Base-by-base conservation (phyloP, 1,140 invertebrate species). In the Sarcophaga peregrina region DNA sequence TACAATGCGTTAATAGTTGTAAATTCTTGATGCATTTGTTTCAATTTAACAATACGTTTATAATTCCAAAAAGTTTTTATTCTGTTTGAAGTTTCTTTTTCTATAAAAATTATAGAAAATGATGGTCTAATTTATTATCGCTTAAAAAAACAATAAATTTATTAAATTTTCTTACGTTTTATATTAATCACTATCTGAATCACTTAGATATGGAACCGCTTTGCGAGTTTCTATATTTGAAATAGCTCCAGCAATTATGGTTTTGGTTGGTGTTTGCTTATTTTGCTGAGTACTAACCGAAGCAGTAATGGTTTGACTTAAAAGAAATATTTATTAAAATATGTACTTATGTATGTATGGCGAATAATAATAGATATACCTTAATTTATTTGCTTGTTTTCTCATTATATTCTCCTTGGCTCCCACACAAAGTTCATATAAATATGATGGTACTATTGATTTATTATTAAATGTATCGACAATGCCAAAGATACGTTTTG, bases 401-500 rank as follows among this genome's bases (percentile, higher is more conserved):
- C 7, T 17, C 62, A 8, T 17, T 8, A 68, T 20, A 20, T 9
- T 68, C 9, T 68, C 62, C 62, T 68, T 68, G 0, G 62, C 62
- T 68, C 62, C 62, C 62, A 45, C 46, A 58, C 82, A 83, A 72
- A 52, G 50, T 73, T n/a, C n/a, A 17, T 47, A 50, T 17, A 83
- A 80, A 80, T 83, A 83, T n/a, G 73, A 17, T 3, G 82, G 82
- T 11, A 83, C 74, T 52, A 20, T 76, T 3, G 76, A 58, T 11
- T 74, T 62, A 45, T 73, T 74, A 80, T 81, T 48, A n/a, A 25
- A 52, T 0, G 52, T 47, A 73, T 81, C 58, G 1, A 58, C 47
- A 45, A 83, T 83, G 8, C 54, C 82, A 78, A 45, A 80, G 47
- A 83, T 81, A n/a, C 74, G 75, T 9, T 17, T 68, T 1, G 82